Percentiles rank a stretch among this genome's conserved stretches.
Evolutionary conservation across 1,140 invertebrate species (phyloP).

Genomic region (Brachionus rotundiformis): DNA sequence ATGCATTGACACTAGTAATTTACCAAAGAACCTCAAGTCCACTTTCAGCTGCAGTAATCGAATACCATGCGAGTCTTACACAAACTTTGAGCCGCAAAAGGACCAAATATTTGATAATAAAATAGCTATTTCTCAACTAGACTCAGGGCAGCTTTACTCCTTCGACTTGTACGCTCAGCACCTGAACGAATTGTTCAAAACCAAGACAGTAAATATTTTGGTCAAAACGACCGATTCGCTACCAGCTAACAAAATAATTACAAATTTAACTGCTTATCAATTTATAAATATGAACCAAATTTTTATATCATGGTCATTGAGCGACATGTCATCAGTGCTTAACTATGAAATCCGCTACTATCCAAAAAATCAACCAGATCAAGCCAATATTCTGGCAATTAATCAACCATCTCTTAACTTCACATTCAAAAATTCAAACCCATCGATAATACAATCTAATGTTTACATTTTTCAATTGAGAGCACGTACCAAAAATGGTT

Average conservation of each 20-base stretch:
- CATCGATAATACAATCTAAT: not conserved
- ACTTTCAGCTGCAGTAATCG: not conserved
- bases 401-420: constrained; percentile 12
- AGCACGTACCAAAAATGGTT: not conserved
- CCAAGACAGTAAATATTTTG: constrained; percentile 14
- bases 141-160: constrained; percentile 19
- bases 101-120: constrained; percentile 27
- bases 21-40: not conserved
- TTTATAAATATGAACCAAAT: constrained; percentile 48
- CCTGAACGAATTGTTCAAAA: constrained; percentile 13
- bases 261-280: constrained; percentile 39
- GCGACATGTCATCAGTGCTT: not conserved
- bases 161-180: constrained; percentile 45
- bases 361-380: not conserved
- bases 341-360: constrained; percentile 35
- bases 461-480: constrained; percentile 48
- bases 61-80: not conserved
- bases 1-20: not conserved
- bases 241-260: not conserved
- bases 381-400: not conserved
- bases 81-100: not conserved
- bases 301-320: not conserved
- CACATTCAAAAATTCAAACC: constrained; percentile 50
- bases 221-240: not conserved
- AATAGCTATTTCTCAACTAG: not conserved